A percentile compares a stretch with the other conserved stretches of the same genome.
Evolutionary conservation across 2,888 invertebrate species (phyloP).

Genomic region (Zygogramma bicolorata): DNA sequence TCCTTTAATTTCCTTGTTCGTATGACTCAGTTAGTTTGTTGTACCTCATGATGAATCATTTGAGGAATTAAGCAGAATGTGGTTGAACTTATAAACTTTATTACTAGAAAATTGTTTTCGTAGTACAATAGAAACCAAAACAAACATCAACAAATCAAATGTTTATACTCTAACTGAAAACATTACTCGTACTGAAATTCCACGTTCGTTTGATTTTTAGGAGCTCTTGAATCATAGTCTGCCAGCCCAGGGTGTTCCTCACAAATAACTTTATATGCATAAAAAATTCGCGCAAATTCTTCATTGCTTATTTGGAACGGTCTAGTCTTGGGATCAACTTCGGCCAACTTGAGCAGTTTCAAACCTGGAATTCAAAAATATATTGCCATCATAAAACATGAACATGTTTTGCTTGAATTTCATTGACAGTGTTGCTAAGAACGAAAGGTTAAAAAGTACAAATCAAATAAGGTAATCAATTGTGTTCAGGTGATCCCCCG

Average conservation of each 20-base stretch:
- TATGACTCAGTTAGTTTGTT: no score
- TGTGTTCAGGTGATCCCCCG: no score
- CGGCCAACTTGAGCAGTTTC: conserved; percentile 78
- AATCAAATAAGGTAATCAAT: no score
- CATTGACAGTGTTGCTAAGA: no score
- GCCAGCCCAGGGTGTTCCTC: conserved; percentile 75
- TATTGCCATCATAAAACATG: not conserved
- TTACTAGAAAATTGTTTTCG: not conserved
- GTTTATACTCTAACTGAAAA: not conserved
- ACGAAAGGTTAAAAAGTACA: no score
- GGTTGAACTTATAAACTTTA: no score
- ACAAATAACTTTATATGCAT: conserved; percentile 81
- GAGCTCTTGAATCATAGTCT: conserved; percentile 78
- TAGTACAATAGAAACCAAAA: not conserved
- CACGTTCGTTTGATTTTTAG: conserved; percentile 46
- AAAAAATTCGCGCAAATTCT: conserved; percentile 82
- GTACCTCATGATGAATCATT: no score
- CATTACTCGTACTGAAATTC: not conserved
- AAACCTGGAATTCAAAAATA: conserved; percentile 45
- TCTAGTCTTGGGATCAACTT: conserved; percentile 76
- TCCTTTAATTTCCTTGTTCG: no score
- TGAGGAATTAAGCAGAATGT: no score
- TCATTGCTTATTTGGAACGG: conserved; percentile 82
- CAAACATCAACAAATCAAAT: not conserved
- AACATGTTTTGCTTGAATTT: no score